phyloP scores from a whole-genome alignment of 2,797 vertebrate species.

The Fundulus diaphanus region DNA sequence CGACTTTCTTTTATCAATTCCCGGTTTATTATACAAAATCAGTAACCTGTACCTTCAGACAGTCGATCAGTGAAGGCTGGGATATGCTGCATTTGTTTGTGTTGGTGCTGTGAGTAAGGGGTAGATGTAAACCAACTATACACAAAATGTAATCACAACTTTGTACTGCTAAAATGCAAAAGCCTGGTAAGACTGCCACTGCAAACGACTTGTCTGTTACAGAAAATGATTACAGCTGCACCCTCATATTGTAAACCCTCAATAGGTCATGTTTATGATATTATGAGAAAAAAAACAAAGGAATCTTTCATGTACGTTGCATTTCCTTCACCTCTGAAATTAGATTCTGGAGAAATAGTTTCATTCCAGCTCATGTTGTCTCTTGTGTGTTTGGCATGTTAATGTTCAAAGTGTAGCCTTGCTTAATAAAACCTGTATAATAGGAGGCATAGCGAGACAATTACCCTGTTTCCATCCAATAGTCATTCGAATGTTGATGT shows the following conservation, averaged over 20 bases:
- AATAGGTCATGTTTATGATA: neutral
- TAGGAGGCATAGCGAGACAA: neutral
- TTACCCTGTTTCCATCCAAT: too few relatives aligned
- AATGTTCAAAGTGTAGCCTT: neutral
- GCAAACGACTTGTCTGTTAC: neutral
- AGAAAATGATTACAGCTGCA: slow-evolving; percentile 1
- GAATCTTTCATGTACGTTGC: neutral
- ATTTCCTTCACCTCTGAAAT: neutral
- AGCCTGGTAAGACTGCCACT: neutral
- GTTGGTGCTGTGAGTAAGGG: neutral
- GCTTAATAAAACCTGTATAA: neutral
- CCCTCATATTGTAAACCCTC: neutral
- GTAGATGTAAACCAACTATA: neutral
- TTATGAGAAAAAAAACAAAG: neutral
- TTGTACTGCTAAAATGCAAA: neutral
- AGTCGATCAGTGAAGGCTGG: neutral
- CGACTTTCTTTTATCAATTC: neutral
- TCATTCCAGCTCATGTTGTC: neutral
- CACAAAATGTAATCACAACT: neutral
- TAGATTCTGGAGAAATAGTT: neutral
- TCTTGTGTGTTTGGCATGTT: neutral
- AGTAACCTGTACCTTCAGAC: neutral
- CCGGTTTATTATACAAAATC: neutral
- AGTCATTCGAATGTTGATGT: too few relatives aligned
- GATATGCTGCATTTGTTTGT: neutral